Percentiles rank a stretch among this genome's conserved stretches.
phyloP scores from a whole-genome alignment of 2,113 vertebrate species.

The Triplophysa rosa region DNA sequence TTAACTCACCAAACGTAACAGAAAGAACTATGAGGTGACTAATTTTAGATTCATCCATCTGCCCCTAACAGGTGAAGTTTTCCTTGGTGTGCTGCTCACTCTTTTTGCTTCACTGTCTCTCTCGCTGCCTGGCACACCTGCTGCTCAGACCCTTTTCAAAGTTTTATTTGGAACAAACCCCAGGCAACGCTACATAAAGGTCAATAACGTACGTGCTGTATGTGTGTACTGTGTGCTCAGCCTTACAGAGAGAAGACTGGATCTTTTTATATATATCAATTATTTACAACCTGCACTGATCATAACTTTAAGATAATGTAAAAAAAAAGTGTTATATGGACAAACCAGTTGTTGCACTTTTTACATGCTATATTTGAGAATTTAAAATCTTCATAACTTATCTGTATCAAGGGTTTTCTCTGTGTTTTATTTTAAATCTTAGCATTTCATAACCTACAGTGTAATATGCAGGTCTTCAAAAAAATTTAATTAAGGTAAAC shows the following conservation, averaged over 20 bases:
- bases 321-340: conserved; percentile 40
- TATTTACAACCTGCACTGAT: conserved; percentile 41
- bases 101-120: conserved; percentile 23
- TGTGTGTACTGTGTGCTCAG: conserved; percentile 50
- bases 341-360: conserved; percentile 12
- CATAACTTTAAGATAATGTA: conserved; percentile 35
- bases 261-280: conserved; percentile 41
- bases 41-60: conserved; percentile 59
- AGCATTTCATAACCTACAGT: background rate
- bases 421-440: conserved; percentile 14
- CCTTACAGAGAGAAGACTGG: conserved; percentile 51
- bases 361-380: conserved; percentile 27
- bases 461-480: background rate
- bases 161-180: conserved; percentile 63
- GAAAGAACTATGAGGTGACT: conserved; percentile 27
- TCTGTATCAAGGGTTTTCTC: background rate
- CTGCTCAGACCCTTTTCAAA: conserved; percentile 68
- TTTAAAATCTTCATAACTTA: conserved; percentile 20
- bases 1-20: background rate
- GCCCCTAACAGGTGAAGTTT: conserved; percentile 67
- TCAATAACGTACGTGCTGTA: conserved; percentile 44
- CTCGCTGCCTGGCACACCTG: conserved; percentile 54
- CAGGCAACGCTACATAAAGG: conserved; percentile 42
- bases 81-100: conserved; percentile 44
- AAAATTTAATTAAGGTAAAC: background rate